A percentile compares a stretch with the other conserved stretches of the same genome.
Conservation (phyloP, 2,113 vertebrate species). For the Climacteris rufus region DNA sequence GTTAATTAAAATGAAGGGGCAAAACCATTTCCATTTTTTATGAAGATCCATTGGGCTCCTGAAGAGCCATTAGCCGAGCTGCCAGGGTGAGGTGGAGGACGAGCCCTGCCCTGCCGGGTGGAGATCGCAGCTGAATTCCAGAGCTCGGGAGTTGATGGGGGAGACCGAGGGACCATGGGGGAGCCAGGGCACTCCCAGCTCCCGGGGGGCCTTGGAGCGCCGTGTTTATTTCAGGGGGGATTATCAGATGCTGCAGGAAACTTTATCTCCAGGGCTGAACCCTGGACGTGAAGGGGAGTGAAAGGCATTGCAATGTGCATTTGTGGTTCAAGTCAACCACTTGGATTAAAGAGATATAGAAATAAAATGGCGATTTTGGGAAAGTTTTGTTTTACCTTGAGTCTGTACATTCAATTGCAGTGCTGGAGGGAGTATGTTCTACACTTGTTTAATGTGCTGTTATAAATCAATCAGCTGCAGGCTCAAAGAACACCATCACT, state of each 20-base stretch:
- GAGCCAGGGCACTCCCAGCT: neutral
- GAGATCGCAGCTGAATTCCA: neutral
- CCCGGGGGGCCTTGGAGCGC: neutral
- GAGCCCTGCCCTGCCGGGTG: neutral
- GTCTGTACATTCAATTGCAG: neutral
- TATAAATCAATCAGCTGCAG: neutral
- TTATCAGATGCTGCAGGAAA: neutral
- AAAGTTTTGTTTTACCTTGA: neutral
- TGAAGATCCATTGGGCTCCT: constrained; percentile 72
- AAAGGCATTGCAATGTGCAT: neutral
- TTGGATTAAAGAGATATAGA: neutral
- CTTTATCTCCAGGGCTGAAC: neutral
- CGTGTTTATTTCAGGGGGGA: neutral
- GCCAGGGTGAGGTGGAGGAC: constrained; percentile 71
- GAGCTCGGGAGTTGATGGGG: neutral
- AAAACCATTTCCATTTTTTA: constrained; percentile 81
- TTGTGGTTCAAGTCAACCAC: neutral
- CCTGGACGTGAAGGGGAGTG: neutral
- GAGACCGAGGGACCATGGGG: neutral
- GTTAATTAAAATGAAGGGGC: constrained; percentile 84
- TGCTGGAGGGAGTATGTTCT: neutral
- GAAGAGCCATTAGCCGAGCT: constrained; percentile 62
- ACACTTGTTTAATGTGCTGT: neutral
- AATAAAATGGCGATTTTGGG: neutral
- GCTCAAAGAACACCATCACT: neutral